These are phyloP conservation scores for Galerucella pusilla DNA, from an alignment of 2,888 invertebrate species.

Conservation along the genomic window DNA sequence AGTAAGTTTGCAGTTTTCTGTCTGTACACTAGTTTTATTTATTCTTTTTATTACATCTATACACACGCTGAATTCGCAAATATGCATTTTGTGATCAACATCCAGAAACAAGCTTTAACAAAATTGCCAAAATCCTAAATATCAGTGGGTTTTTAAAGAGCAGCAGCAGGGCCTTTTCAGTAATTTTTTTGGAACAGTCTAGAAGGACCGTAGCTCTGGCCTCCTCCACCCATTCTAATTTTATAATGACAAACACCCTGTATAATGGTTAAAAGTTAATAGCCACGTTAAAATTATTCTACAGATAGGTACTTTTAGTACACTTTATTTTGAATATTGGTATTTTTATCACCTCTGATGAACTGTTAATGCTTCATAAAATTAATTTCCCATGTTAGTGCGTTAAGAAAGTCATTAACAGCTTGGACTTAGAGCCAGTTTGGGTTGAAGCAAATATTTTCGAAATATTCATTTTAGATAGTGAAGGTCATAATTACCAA, in stretches of 20 bases:
- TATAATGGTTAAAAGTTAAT: neutral
- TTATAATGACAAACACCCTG: neutral
- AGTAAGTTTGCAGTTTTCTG: no score
- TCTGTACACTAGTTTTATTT: no score
- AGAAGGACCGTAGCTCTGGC: no score
- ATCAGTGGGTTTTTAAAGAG: no score
- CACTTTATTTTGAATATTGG: neutral
- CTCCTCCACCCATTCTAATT: no score
- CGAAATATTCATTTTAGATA: neutral
- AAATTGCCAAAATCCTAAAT: no score
- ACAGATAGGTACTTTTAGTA: neutral
- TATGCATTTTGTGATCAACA: no score
- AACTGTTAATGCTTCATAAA: neutral
- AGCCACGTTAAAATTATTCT: neutral
- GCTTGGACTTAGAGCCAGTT: neutral
- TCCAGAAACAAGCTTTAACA: no score
- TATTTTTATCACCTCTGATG: neutral
- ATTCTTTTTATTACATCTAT: no score
- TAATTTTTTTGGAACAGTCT: no score
- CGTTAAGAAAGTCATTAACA: constrained; percentile 2
- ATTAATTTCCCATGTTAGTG: neutral
- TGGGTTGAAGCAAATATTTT: neutral
- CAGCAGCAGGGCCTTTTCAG: no score
- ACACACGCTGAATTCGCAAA: no score
- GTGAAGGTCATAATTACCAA: neutral